These are phyloP conservation scores for Gambusia affinis DNA, from an alignment of 2,113 vertebrate species.

Conservation along the genomic window DNA sequence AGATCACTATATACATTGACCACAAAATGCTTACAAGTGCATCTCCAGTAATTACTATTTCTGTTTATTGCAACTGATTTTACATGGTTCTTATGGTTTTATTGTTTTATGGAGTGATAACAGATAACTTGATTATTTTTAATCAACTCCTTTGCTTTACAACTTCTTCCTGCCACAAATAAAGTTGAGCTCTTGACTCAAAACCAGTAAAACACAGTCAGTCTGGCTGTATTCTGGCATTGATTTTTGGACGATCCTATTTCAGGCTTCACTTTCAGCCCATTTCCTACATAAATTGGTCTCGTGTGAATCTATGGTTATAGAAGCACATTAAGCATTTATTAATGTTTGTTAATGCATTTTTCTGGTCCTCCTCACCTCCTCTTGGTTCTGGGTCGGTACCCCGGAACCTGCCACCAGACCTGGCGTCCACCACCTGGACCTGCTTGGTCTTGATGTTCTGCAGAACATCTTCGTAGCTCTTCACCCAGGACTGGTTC, in stretches of 20 bases:
- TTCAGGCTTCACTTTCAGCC: neutral
- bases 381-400: slow-evolving; percentile 89
- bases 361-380: slow-evolving; percentile 75
- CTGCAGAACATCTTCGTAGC: slow-evolving; percentile 84
- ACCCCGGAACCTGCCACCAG: slow-evolving; percentile 87
- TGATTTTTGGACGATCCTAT: too few species aligned
- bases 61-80: neutral
- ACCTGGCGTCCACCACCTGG: slow-evolving; percentile 88
- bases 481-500: slow-evolving; percentile 84
- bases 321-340: too few species aligned
- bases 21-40: neutral
- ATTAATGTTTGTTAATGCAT: neutral
- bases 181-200: neutral
- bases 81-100: too few species aligned
- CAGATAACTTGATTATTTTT: neutral
- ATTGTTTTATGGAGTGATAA: neutral
- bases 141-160: neutral
- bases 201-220: neutral
- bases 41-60: neutral
- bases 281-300: neutral
- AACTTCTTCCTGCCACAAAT: neutral
- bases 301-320: too few species aligned
- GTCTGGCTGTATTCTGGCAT: too few species aligned
- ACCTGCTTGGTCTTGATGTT: slow-evolving; percentile 82
- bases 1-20: neutral